Evolutionary conservation across 2,113 vertebrate genomes (phyloP), one percentile per base, ranked within the genome.

Genomic region (Malurus elegans): DNA sequence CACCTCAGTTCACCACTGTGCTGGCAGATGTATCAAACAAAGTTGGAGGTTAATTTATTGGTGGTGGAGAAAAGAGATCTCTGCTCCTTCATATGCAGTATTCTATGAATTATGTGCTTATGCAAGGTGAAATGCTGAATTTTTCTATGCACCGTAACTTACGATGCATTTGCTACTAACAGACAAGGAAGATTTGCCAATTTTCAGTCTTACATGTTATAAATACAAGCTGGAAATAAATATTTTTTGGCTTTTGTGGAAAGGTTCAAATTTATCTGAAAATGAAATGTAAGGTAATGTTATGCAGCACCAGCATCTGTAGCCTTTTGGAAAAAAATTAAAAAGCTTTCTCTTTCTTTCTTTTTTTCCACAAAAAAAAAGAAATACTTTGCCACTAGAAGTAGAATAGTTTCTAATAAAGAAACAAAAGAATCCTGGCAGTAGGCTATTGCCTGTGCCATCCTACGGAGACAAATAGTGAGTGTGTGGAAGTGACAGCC

Each of bases 1-100:
- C 93, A 96, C 97, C 94, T 95, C 96, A 94, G 93, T 96, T 93
- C 95, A 93, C 82, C 95, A 95, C 84, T 24, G 93, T 86, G 74
- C 69, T 91, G 90, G 92, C 90, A 91, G 93, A 94, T 95, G 84
- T 45, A 86, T 85, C 93, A 92, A 93, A 95, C 89, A 93, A 89
- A 66, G 21, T 20, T 88, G 58, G 20, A 76, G 75, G 50, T 81
- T 96, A 93, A 96, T 96, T 96, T 96, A 96, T 93, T 88, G 88
- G 79, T 79, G 83, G 84, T 80, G 36, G 48, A 79, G 65, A 48
- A 38, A 47, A 61, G 76, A 73, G 34, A 58, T 87, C 76, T 79
- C 42, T 95, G 58, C 38, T 45, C 58, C 60, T 87, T 86, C 81
- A 80, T 67, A 81, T 93, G 81, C 71, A 79, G 86, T 71, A 9